Evolutionary conservation across 2,113 vertebrate species (phyloP).

Genomic region (Anarhynchus alexandrinus): DNA sequence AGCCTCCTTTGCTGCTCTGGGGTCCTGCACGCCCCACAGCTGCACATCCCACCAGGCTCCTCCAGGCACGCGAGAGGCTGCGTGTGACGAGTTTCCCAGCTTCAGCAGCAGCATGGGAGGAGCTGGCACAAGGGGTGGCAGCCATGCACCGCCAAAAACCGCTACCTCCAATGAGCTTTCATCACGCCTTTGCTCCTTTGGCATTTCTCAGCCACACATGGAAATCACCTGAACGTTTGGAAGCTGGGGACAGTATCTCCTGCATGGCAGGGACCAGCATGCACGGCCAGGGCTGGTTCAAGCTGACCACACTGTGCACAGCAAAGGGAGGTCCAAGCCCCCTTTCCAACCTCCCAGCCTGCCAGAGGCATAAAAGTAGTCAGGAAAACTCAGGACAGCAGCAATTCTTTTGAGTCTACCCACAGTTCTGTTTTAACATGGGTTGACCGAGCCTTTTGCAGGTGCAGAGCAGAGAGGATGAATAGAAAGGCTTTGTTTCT

Average conservation of each 20-base stretch:
- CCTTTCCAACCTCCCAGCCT: not conserved
- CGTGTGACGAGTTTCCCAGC: not conserved
- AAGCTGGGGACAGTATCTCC: not conserved
- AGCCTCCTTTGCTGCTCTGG: not conserved
- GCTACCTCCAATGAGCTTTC: not conserved
- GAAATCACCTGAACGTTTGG: not conserved
- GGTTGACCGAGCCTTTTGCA: not conserved
- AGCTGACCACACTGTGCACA: rapidly evolving
- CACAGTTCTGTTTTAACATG: not conserved
- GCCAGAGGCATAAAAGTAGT: not conserved
- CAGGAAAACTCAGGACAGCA: rapidly evolving
- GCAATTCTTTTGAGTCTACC: not conserved
- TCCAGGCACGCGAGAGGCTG: not conserved
- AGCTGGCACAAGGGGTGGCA: not conserved
- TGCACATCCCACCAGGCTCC: not conserved
- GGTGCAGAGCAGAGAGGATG: not conserved
- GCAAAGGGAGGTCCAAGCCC: not conserved
- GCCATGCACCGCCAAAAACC: not conserved
- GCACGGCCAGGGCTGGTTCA: not conserved
- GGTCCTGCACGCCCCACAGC: not conserved
- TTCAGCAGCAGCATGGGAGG: not conserved
- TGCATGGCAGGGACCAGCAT: not conserved
- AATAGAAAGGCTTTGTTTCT: not conserved
- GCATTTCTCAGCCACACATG: not conserved
- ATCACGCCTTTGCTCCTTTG: not conserved